These are phyloP conservation scores for Troides aeacus DNA, from an alignment of 2,888 invertebrate species.

Conservation along the genomic window DNA sequence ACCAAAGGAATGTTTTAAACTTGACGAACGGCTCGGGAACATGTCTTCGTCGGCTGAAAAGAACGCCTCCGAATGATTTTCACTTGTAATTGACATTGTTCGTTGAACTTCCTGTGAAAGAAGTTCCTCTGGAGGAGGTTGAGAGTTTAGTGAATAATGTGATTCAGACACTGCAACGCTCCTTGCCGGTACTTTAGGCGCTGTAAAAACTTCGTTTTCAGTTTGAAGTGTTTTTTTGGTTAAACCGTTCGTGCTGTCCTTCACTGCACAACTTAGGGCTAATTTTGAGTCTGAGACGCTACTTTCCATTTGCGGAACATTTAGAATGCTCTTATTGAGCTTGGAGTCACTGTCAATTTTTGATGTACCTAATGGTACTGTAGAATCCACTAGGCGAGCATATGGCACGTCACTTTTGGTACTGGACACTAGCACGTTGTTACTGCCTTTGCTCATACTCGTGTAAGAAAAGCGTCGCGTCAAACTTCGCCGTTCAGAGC, in stretches of 20 bases:
- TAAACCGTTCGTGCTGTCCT: constrained; percentile 62
- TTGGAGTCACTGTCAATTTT: constrained; percentile 87
- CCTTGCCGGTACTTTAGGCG: constrained; percentile 70
- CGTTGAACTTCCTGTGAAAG: constrained; percentile 85
- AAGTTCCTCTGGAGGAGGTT: constrained; percentile 79
- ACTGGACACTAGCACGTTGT: constrained; percentile 65
- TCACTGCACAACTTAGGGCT: constrained; percentile 87
- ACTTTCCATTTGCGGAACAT: constrained; percentile 84
- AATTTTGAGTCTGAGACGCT: constrained; percentile 92
- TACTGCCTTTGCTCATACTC: constrained; percentile 70
- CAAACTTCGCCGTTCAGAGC: constrained; percentile 65
- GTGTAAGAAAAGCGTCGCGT: constrained; percentile 75
- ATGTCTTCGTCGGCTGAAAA: constrained; percentile 96
- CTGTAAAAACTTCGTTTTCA: constrained; percentile 56
- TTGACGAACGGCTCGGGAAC: constrained; percentile 84
- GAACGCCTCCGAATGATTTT: constrained; percentile 94
- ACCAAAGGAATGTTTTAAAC: constrained; percentile 82
- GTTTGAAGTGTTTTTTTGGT: constrained; percentile 51
- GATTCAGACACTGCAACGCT: constrained; percentile 83
- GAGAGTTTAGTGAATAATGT: constrained; percentile 82
- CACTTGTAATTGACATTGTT: constrained; percentile 92
- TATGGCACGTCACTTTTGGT: constrained; percentile 87
- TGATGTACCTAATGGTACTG: constrained; percentile 74
- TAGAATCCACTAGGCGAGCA: constrained; percentile 86
- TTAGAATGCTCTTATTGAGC: constrained; percentile 79